Evolutionary conservation across 2,888 invertebrate genomes (phyloP).

Genomic region (Drosophila affinis): DNA sequence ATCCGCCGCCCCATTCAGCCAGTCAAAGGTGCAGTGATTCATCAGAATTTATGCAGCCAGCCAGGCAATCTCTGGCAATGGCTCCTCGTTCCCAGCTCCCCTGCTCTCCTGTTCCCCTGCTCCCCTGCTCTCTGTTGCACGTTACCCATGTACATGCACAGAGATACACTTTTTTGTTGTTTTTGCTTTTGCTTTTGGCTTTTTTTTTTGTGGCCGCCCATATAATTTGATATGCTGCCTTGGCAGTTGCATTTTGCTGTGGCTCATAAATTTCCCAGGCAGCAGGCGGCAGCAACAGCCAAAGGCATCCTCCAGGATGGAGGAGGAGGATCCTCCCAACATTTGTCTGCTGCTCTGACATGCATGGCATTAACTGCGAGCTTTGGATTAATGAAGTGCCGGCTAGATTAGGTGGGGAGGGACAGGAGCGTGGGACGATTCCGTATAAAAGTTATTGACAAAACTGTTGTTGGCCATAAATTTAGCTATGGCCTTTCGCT

Average conservation of each 20-base stretch:
- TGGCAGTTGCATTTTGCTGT: conserved; percentile 72
- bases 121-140: too few relatives aligned
- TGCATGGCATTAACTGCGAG: conserved; percentile 75
- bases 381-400: conserved; percentile 78
- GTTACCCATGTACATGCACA: conserved; percentile 7
- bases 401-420: conserved; percentile 68
- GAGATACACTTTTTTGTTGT: conserved; percentile 44
- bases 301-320: neutral
- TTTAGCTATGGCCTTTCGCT: conserved; percentile 70
- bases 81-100: conserved; percentile 6
- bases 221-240: conserved; percentile 75
- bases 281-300: neutral
- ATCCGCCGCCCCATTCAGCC: conserved; percentile 42
- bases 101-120: neutral
- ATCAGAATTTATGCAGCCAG: conserved; percentile 72
- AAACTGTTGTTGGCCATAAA: conserved; percentile 77
- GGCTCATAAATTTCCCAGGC: conserved; percentile 68
- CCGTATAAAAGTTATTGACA: conserved; percentile 71
- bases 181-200: conserved; percentile 5
- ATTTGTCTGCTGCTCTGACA: conserved; percentile 75
- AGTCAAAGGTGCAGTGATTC: conserved; percentile 67
- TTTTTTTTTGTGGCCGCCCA: conserved; percentile 69
- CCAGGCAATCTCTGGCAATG: conserved; percentile 11
- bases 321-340: conserved; percentile 30
- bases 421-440: neutral